phyloP scores from a whole-genome alignment of 2,113 vertebrate species.

The Zingel zingel region DNA sequence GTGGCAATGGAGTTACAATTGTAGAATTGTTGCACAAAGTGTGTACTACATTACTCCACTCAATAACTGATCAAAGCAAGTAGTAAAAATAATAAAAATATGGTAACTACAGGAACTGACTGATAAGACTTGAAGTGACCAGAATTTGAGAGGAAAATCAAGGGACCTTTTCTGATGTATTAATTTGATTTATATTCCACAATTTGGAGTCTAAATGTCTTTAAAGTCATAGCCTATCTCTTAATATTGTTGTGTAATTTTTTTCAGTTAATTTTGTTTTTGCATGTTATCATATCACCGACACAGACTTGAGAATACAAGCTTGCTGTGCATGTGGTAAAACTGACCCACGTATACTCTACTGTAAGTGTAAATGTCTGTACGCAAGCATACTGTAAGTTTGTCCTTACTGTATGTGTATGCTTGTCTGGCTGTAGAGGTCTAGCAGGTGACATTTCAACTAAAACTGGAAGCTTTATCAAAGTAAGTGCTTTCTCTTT shows the following conservation, averaged over 20 bases:
- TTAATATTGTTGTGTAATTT: neutral
- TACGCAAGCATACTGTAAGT: neutral
- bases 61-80: neutral
- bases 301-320: neutral
- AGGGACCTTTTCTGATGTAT: neutral
- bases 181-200: neutral
- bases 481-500: slow-evolving; percentile 15
- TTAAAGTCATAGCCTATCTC: neutral
- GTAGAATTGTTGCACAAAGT: neutral
- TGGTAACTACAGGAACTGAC: neutral
- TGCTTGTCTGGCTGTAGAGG: neutral
- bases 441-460: slow-evolving; percentile 14
- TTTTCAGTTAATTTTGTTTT: neutral
- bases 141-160: neutral
- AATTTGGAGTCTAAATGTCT: neutral
- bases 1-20: neutral
- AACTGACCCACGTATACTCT: neutral
- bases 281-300: neutral
- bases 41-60: too few species aligned
- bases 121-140: neutral
- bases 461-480: slow-evolving; percentile 21
- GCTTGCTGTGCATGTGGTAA: neutral
- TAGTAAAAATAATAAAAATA: neutral
- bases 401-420: neutral
- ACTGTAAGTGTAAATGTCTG: neutral